A percentile compares a stretch with the other conserved stretches of the same genome.
These are phyloP conservation scores for Myocastor coypus DNA, from an alignment of 2,113 vertebrate species.

Conservation along the genomic window DNA sequence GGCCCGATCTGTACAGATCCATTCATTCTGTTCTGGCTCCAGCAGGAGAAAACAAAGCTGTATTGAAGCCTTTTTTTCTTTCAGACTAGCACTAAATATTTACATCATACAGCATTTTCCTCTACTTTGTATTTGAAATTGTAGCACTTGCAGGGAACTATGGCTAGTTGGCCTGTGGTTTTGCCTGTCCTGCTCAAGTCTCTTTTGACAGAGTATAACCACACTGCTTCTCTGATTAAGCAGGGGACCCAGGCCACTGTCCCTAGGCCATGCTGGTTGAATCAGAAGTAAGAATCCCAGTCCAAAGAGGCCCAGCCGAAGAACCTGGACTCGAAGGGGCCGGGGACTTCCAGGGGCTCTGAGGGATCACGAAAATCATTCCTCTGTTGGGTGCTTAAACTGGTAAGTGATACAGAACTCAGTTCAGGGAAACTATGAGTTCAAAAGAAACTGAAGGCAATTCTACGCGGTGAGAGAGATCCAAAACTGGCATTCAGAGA, in stretches of 20 bases:
- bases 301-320: not conserved
- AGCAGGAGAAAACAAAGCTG: not conserved
- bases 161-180: not conserved
- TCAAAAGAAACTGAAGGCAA: not conserved
- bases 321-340: not conserved
- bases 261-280: not conserved
- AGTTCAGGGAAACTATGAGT: not conserved
- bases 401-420: not conserved
- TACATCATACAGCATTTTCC: not conserved
- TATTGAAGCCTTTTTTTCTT: not conserved
- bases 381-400: not conserved
- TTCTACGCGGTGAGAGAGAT: not conserved
- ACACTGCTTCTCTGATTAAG: not conserved
- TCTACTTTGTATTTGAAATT: not conserved
- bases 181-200: not conserved
- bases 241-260: not conserved
- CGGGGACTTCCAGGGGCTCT: fast-evolving
- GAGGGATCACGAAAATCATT: not conserved
- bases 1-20: not conserved
- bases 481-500: not conserved
- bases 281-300: not conserved
- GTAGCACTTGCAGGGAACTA: not conserved
- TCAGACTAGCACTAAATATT: not conserved
- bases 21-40: not conserved
- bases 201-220: not conserved